phyloP scores from a whole-genome alignment of 2,113 vertebrate species.

The Myotis yumanensis region DNA sequence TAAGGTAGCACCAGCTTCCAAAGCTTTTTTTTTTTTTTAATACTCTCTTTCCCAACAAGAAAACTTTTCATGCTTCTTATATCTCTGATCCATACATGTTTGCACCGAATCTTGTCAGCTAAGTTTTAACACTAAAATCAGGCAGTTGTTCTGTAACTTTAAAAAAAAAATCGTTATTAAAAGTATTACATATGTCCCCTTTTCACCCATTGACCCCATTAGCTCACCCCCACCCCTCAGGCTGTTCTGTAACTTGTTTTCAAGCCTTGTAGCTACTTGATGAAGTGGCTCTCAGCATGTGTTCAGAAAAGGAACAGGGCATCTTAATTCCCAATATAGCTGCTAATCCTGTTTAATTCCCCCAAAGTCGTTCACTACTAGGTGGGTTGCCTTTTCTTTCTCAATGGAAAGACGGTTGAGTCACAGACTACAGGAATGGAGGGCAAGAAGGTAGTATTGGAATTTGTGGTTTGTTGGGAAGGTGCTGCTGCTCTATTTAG shows the following conservation, averaged over 20 bases:
- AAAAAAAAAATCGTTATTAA: no score
- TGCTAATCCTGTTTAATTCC: slow-evolving; percentile 85
- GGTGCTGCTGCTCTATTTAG: slow-evolving; percentile 1
- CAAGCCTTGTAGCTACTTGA: background rate
- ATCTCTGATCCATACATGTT: background rate
- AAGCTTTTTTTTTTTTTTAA: background rate
- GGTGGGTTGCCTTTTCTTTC: slow-evolving; percentile 72
- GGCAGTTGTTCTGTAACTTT: background rate
- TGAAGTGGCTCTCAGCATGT: slow-evolving; percentile 42
- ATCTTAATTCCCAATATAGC: slow-evolving; percentile 88
- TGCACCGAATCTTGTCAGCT: background rate
- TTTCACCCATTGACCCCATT: no score
- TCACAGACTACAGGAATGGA: slow-evolving; percentile 66
- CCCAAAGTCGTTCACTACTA: slow-evolving; percentile 77
- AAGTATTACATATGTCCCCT: no score
- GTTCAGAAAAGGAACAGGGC: slow-evolving; percentile 81
- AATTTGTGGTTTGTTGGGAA: background rate
- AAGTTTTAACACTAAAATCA: background rate
- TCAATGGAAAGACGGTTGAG: background rate
- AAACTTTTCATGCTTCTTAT: background rate
- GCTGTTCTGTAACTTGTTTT: background rate
- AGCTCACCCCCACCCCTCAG: no score
- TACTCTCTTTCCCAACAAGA: slow-evolving; percentile 15
- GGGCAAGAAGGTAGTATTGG: slow-evolving; percentile 66
- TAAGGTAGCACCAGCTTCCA: background rate